Conservation (phyloP, 2,797 vertebrate species). For the Odontamblyopus rebecca region DNA sequence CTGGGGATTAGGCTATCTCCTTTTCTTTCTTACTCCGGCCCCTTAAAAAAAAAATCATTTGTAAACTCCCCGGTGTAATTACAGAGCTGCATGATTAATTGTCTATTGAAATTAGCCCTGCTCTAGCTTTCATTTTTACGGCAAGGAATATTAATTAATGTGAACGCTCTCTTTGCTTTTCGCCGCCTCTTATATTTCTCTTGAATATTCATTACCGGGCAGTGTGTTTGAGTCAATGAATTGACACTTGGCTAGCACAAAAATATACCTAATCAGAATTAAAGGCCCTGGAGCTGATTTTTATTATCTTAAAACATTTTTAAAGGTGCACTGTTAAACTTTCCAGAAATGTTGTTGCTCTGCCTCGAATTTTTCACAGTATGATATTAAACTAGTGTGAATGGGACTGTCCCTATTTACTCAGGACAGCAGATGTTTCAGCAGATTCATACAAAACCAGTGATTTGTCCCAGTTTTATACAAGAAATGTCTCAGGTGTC, state of each 20-base stretch:
- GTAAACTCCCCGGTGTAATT: slow-evolving; percentile 99
- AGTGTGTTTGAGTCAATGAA: slow-evolving; percentile 80
- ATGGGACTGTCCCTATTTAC: no score
- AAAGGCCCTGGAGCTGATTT: slow-evolving; percentile 39
- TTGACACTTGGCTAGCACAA: slow-evolving; percentile 86
- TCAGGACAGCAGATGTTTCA: no score
- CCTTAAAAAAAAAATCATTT: slow-evolving; percentile 96
- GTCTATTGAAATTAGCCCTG: slow-evolving; percentile 99
- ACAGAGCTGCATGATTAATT: slow-evolving; percentile 99
- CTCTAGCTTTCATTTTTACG: slow-evolving; percentile 99
- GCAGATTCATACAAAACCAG: no score
- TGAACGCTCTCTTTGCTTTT: slow-evolving; percentile 82
- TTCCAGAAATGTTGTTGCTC: no score
- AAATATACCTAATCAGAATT: slow-evolving; percentile 79
- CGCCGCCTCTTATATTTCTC: slow-evolving; percentile 84
- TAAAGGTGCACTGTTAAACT: no score
- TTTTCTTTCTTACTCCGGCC: slow-evolving; percentile 76
- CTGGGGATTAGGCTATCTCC: slow-evolving; percentile 88
- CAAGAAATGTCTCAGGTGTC: no score
- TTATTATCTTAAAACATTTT: no score
- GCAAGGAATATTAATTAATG: slow-evolving; percentile 99
- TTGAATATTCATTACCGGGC: slow-evolving; percentile 95
- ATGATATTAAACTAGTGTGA: no score
- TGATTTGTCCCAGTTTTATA: no score
- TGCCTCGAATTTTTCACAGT: no score